Evolutionary conservation across 2,888 invertebrate genomes (phyloP).

Genomic region (Sicus ferrugineus): DNA sequence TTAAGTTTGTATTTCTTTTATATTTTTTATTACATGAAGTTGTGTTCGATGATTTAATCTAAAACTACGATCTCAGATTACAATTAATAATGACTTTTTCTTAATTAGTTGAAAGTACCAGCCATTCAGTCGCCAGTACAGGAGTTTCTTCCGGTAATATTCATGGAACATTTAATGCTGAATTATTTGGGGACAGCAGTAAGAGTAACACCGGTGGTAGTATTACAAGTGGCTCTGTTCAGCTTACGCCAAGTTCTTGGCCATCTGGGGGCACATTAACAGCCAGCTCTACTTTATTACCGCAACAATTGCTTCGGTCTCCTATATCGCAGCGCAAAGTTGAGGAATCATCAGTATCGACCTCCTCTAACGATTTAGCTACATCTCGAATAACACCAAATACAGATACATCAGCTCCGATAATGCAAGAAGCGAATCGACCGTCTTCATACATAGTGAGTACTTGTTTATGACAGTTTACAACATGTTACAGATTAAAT

Average conservation of each 20-base stretch:
- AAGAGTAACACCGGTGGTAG: conserved; percentile 9
- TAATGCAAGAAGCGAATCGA: conserved; percentile 53
- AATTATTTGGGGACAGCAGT: conserved; percentile 14
- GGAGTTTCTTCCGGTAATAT: conserved; percentile 28
- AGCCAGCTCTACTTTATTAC: conserved; percentile 55
- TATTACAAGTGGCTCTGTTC: conserved; percentile 11
- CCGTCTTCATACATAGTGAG: conserved; percentile 62
- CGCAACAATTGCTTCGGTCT: conserved; percentile 53
- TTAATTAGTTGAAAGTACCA: conserved; percentile 29
- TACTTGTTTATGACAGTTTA: conserved; percentile 21
- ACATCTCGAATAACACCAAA: conserved; percentile 20
- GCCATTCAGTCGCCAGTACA: conserved; percentile 4
- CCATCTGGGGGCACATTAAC: conserved; percentile 51
- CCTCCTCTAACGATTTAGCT: conserved; percentile 7
- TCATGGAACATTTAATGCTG: conserved; percentile 19
- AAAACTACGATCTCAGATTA: not conserved
- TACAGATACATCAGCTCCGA: conserved; percentile 43
- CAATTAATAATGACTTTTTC: conserved; percentile 3
- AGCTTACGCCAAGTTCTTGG: conserved; percentile 49
- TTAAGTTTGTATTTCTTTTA: no score
- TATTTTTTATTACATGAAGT: no score
- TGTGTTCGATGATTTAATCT: not conserved
- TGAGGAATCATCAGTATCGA: conserved; percentile 19
- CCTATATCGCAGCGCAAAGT: conserved; percentile 38
- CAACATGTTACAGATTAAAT: conserved; percentile 30